Conservation (phyloP, 2,113 vertebrate species). For the Capreolus pygargus region DNA sequence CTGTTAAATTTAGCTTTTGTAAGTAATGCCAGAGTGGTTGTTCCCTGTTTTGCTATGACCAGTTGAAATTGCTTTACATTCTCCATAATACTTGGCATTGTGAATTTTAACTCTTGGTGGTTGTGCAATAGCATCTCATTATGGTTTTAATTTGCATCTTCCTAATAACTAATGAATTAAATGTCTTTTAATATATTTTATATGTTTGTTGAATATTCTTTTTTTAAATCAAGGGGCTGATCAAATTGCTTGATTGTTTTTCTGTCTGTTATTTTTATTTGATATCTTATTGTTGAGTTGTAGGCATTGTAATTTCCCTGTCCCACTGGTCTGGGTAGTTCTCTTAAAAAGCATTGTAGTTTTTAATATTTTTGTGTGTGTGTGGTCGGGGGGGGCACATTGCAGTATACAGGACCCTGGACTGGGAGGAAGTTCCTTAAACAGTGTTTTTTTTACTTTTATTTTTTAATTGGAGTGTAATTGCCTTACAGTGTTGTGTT, state of each 20-base stretch:
- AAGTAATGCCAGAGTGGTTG: not conserved
- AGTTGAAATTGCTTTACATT: not conserved
- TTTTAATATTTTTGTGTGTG: not conserved
- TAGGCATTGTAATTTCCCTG: not conserved
- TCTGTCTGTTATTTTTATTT: not conserved
- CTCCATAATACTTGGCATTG: not conserved
- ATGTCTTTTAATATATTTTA: not conserved
- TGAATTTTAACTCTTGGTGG: not conserved
- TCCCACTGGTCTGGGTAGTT: not conserved
- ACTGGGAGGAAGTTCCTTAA: not conserved
- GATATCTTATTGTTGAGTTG: not conserved
- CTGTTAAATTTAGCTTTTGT: not conserved
- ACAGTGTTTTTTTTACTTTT: not conserved
- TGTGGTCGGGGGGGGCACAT: fast-evolving
- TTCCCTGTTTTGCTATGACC: not conserved
- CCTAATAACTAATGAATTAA: not conserved
- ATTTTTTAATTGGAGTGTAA: not conserved
- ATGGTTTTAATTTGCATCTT: not conserved
- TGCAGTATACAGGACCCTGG: not conserved
- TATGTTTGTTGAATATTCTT: not conserved
- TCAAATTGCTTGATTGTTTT: not conserved
- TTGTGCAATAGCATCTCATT: not conserved
- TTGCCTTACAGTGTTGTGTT: not conserved
- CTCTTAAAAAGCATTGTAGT: not conserved
- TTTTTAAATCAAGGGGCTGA: not conserved